These are phyloP conservation scores for Rhinichthys osculus DNA, from an alignment of 2,797 vertebrate genomes.

Conservation along the genomic window DNA sequence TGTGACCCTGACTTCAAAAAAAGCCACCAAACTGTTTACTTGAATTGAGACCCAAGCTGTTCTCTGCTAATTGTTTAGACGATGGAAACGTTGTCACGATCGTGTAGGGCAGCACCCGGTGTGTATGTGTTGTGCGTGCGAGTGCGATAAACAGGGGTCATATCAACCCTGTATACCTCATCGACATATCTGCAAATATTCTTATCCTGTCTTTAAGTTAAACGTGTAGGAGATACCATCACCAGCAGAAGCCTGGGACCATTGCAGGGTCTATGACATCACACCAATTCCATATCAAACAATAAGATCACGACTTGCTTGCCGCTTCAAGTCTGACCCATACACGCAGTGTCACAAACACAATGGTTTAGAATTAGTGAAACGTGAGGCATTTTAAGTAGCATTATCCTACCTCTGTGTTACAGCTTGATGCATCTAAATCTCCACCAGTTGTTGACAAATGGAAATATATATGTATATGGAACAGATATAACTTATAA, in stretches of 20 bases:
- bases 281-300: conserved; percentile 62
- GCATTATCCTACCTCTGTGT: conserved; percentile 86
- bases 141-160: conserved; percentile 68
- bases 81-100: conserved; percentile 28
- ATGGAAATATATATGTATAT: conserved; percentile 58
- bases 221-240: conserved; percentile 80
- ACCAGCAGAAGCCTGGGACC: conserved; percentile 80
- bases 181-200: conserved; percentile 85
- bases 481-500: conserved; percentile 73
- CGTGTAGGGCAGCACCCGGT: conserved; percentile 46
- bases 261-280: conserved; percentile 75
- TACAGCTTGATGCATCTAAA: conserved; percentile 77
- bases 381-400: conserved; percentile 63
- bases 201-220: conserved; percentile 69
- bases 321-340: conserved; percentile 62
- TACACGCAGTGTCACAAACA: conserved; percentile 41
- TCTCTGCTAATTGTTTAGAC: neutral
- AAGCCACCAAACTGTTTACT: conserved; percentile 35
- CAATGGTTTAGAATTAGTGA: conserved; percentile 31
- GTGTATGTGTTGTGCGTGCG: conserved; percentile 66
- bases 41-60: neutral
- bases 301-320: conserved; percentile 42
- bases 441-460: conserved; percentile 72
- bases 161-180: conserved; percentile 83
- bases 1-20: neutral